Conservation (phyloP, 2,888 invertebrate species). For the Cartodere bifasciata region DNA sequence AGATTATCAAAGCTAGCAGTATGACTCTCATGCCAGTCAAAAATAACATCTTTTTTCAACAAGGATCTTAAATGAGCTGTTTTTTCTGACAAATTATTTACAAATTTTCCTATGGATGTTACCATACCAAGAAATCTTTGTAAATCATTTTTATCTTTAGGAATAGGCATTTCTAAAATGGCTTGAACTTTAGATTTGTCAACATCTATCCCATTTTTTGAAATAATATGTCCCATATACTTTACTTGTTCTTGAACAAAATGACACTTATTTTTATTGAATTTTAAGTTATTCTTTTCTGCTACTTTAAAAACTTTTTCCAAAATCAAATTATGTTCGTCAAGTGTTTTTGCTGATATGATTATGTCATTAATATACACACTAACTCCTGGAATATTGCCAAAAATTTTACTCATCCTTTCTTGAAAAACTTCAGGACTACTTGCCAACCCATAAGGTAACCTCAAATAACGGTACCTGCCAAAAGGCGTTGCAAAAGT, state of each 20-base stretch:
- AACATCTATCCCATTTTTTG: constrained; percentile 11
- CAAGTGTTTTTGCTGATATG: constrained; percentile 10
- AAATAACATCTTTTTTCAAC: constrained; percentile 14
- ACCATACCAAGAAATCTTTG: constrained; percentile 19
- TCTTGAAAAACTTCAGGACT: constrained; percentile 2
- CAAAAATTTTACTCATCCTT: constrained; percentile 5
- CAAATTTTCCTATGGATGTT: constrained; percentile 14
- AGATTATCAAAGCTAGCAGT: constrained; percentile 19
- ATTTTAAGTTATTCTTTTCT: constrained; percentile 5
- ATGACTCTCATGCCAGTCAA: constrained; percentile 18
- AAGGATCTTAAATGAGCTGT: constrained; percentile 17
- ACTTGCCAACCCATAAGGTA: constrained; percentile 17
- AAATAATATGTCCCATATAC: constrained; percentile 17
- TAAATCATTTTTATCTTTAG: constrained; percentile 11
- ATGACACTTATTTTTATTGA: constrained; percentile 17
- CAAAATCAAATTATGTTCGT: constrained; percentile 17
- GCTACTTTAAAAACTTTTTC: constrained; percentile 13
- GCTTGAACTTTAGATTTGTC: constrained; percentile 11
- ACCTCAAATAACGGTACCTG: constrained; percentile 14
- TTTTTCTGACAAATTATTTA: constrained; percentile 16
- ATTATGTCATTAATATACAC: constrained; percentile 6
- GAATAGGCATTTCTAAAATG: constrained; percentile 9
- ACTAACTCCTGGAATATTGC: not conserved
- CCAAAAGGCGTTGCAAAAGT: constrained; percentile 19
- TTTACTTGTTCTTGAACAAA: constrained; percentile 13